Percentiles rank a stretch among this genome's conserved stretches.
Conservation (phyloP, 2,113 vertebrate genomes). For the Dicerorhinus sumatrensis region DNA sequence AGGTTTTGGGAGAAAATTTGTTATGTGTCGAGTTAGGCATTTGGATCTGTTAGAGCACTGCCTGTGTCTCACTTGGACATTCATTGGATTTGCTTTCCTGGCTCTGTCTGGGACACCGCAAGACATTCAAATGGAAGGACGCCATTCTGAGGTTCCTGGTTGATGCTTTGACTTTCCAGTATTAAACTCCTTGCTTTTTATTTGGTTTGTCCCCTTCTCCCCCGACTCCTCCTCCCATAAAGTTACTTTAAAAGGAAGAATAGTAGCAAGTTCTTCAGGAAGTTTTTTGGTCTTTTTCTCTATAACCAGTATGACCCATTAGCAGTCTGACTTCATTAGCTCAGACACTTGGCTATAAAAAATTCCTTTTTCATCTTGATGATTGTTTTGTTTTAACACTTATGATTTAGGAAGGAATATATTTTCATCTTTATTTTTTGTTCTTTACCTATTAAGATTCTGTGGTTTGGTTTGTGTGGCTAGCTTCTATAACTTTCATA, state of each 20-base stretch:
- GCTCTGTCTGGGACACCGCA: not conserved
- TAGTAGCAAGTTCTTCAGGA: not conserved
- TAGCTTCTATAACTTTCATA: not conserved
- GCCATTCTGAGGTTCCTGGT: not conserved
- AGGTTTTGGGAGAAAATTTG: not conserved
- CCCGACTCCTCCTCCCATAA: not conserved
- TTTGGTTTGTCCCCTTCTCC: not conserved
- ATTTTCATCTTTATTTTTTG: not conserved
- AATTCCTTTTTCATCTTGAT: conserved; percentile 46
- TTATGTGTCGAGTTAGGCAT: not conserved
- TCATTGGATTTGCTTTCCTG: not conserved
- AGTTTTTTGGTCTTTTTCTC: not conserved
- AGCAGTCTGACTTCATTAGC: not conserved
- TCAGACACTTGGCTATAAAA: not conserved
- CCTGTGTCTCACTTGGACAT: not conserved
- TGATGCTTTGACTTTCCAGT: not conserved
- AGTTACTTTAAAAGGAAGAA: not conserved
- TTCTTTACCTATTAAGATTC: conserved; percentile 15
- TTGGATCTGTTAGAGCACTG: not conserved
- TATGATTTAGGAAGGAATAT: not conserved
- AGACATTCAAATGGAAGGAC: not conserved
- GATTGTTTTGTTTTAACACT: not conserved
- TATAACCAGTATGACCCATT: not conserved
- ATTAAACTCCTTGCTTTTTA: not conserved
- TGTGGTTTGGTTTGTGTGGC: not conserved